Base-by-base conservation (phyloP, 2,888 invertebrate genomes). In the Drosophila aldrichi region DNA sequence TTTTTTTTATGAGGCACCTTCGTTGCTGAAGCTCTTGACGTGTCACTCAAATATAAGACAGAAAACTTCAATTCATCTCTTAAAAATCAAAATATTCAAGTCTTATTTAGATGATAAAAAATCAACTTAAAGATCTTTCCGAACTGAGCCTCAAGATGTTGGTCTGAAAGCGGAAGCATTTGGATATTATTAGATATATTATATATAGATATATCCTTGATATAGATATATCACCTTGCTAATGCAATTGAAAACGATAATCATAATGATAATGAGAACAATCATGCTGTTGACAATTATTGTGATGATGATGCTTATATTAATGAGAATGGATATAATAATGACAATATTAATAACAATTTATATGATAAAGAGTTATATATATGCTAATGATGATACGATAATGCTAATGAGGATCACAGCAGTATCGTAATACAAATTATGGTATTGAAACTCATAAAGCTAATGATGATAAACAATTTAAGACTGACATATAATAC, bases 1-100 rank as follows among this genome's bases (percentile, higher is more conserved):
- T 22, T 22, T 18, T 29, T 36, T 41, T 64, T n/a, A 20, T 48
- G 40, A 55, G n/a, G 18, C 29, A 55, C 22, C 16, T 43, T 48
- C 14, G 12, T 22, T 48, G 36, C 32, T 34, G 34, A 9, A 18
- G 12, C 63, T 34, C 34, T 63, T 48, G 46, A 41, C 38, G 40
- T 22, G 46, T 32, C 32, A 18, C 22, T 46, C 32, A 16, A 22
- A 12, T 34, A 4, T 16, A 14, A 10, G n/a, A 18, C 36, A 34
- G 38, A 12, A 22, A 25, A 36, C 49, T 56, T 56, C 6, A 18
- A 34, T 1, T 41, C 22, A 16, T 36, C 16, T 36, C 20, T 8
- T 14, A 29, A 14, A 40, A 55, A 18, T 18, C 12, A 32, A n/a
- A 41, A 32, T n/a, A 9, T 9, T 41, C 18, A 18, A 25, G 25